These are phyloP conservation scores for Agriotes lineatus DNA, from an alignment of 2,888 invertebrate genomes.

Conservation along the genomic window DNA sequence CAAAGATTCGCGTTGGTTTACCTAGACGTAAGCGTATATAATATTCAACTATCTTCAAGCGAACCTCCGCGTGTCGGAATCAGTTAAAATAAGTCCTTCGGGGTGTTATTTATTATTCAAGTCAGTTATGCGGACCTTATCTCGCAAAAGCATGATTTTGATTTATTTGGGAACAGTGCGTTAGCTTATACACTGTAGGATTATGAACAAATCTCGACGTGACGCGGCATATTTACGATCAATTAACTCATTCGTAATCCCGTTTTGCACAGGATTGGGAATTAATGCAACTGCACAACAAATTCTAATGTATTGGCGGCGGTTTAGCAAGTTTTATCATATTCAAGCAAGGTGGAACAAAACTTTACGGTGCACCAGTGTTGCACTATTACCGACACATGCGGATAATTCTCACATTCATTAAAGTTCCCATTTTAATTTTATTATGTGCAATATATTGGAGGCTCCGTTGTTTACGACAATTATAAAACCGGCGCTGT, in stretches of 20 bases:
- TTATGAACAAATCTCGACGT: slow-evolving; percentile 39
- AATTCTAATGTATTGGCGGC: slow-evolving; percentile 19
- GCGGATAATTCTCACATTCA: slow-evolving; percentile 34
- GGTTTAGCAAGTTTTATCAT: background rate
- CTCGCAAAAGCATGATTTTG: slow-evolving; percentile 28
- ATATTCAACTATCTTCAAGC: no score
- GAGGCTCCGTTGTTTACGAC: slow-evolving; percentile 34
- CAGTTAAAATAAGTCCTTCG: background rate
- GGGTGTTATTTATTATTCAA: slow-evolving; percentile 18
- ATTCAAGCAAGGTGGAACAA: background rate
- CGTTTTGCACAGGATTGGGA: slow-evolving; percentile 22
- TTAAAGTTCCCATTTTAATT: slow-evolving; percentile 31
- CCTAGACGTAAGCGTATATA: no score
- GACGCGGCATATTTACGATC: slow-evolving; percentile 32
- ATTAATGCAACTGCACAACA: slow-evolving; percentile 30
- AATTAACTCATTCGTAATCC: slow-evolving; percentile 33
- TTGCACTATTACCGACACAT: background rate
- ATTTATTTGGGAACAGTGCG: slow-evolving; percentile 37
- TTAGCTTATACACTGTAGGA: slow-evolving; percentile 31
- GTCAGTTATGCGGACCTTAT: slow-evolving; percentile 14
- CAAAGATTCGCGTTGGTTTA: no score
- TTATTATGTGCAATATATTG: slow-evolving; percentile 32
- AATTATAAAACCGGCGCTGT: slow-evolving; percentile 43
- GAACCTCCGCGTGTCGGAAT: slow-evolving; percentile 1
- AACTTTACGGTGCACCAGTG: background rate